phyloP scores from a whole-genome alignment of 2,888 invertebrate species.

The Eupithecia inturbata region DNA sequence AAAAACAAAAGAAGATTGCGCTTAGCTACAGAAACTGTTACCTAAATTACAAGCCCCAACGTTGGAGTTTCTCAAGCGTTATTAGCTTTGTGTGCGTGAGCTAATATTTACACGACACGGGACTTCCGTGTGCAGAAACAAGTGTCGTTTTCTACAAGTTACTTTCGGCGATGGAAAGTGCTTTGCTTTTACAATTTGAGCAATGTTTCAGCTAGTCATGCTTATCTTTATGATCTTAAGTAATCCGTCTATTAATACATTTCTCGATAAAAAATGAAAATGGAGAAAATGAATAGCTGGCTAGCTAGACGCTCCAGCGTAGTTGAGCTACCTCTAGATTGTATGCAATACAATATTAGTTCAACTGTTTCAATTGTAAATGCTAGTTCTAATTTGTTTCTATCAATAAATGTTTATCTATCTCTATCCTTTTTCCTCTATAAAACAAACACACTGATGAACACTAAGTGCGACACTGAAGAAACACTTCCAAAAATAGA shows the following conservation, averaged over 20 bases:
- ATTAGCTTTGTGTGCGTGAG: conserved; percentile 36
- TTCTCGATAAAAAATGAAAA: background rate
- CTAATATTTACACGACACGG: conserved; percentile 47
- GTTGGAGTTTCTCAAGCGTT: conserved; percentile 40
- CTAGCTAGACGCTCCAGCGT: no score
- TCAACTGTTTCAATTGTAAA: no score
- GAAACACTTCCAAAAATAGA: background rate
- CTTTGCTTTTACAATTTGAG: conserved; percentile 16
- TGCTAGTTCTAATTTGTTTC: no score
- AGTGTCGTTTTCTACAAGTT: conserved; percentile 54
- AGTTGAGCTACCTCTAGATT: no score
- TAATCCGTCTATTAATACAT: background rate
- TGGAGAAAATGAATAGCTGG: background rate
- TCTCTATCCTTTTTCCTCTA: no score
- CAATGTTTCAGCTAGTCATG: background rate
- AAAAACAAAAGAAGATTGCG: background rate
- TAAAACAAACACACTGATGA: no score
- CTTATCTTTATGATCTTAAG: background rate
- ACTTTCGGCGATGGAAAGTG: conserved; percentile 63
- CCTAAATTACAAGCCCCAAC: conserved; percentile 1
- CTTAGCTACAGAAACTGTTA: background rate
- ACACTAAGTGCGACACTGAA: background rate
- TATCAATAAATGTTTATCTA: no score
- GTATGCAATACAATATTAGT: no score
- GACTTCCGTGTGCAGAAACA: conserved; percentile 48